Percentiles rank a stretch among this genome's conserved stretches.
Evolutionary conservation across 2,888 invertebrate species (phyloP).

Genomic region (Dolichopus griseipennis): DNA sequence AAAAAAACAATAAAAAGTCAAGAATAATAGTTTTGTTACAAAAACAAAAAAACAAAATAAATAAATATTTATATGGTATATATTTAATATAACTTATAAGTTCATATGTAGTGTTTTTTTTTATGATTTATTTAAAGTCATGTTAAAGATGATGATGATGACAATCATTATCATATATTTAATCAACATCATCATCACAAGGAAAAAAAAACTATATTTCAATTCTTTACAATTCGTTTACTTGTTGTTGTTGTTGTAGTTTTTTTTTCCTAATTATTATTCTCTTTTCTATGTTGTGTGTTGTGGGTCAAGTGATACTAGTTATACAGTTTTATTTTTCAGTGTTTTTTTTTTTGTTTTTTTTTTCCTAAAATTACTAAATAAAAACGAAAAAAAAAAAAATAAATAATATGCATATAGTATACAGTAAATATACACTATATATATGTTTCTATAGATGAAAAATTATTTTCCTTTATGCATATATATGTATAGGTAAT

Average conservation of each 20-base stretch:
- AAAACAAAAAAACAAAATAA: too few relatives aligned
- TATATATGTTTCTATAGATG: not conserved
- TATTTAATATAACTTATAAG: too few relatives aligned
- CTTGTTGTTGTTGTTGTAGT: too few relatives aligned
- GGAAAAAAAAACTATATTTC: not conserved
- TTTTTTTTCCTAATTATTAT: not conserved
- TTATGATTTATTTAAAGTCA: too few relatives aligned
- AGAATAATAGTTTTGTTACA: too few relatives aligned
- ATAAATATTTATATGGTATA: too few relatives aligned
- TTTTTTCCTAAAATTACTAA: not conserved
- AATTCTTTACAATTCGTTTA: not conserved
- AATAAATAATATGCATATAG: not conserved
- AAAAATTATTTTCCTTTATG: too few relatives aligned
- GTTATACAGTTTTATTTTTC: not conserved
- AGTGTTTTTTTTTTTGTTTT: too few relatives aligned
- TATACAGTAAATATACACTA: not conserved
- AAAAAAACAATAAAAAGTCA: too few relatives aligned
- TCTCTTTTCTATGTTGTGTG: conserved; percentile 1
- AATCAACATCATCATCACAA: not conserved
- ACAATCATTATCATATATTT: not conserved
- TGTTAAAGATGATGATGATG: not conserved
- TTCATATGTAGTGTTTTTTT: too few relatives aligned
- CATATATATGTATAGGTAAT: too few relatives aligned
- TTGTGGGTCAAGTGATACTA: conserved; percentile 6
- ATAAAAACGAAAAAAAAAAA: not conserved